Evolutionary conservation across 2,888 invertebrate species (phyloP), one percentile per base, ranked within the genome.

Genomic region (Monochamus alternatus): DNA sequence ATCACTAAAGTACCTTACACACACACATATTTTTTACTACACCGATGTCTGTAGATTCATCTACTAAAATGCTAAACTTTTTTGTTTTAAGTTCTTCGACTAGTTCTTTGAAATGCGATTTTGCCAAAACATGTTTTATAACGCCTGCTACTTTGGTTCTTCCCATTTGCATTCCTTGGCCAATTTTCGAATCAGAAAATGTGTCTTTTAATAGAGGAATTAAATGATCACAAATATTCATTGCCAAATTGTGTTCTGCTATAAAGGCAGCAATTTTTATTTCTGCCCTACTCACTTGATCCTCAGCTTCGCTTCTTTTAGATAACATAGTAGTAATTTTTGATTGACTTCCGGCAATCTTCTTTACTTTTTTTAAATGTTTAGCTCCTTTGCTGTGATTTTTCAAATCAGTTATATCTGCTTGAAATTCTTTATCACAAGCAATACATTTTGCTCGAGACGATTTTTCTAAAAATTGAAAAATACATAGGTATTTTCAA

Each of bases 11-110:
- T 75, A 83, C 60, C 83, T 74, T 51, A 84, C 81, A 68, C 81
- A 80, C 14, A 83, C 75, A 72, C 81, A 81, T 76, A 14, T 80
- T 80, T 79, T 85, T 84, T 32, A 79, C 65, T 31, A 81, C 77
- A 32, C 80, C 75, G 74, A 84, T 80, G 38, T 71, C 75, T 31
- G 75, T 66, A 7, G 83, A 81, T 78, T 85, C 82, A 71, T 85
- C 82, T 22, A 79, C 80, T 60, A 84, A 58, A 38, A 75, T 43
- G 47, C 75, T 75, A 32, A 78, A 75, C 43, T 73, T 73, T 43
- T 5, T 51, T 30, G 7, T 43, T 52, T 60, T 75, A 9, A 77
- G 58, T 10, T 43, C 44, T 43, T 52, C 63, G 30, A 66, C 66
- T 52, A 75, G 31, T 64, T 55, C 59, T 52, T 76, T 44, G 10